phyloP scores from a whole-genome alignment of 2,113 vertebrate species.

The Myrmecobius fasciatus region DNA sequence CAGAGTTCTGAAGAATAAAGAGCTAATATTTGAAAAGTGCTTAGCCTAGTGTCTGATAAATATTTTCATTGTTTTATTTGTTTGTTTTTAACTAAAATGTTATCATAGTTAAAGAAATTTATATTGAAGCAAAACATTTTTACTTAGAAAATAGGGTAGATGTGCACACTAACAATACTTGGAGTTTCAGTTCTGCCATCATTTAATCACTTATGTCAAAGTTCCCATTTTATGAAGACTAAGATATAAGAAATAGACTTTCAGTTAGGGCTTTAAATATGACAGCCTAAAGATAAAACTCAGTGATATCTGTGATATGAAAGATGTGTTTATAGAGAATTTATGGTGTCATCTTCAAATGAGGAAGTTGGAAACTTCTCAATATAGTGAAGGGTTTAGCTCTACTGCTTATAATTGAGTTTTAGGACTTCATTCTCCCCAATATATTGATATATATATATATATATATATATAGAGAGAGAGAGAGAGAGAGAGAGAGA shows the following conservation, averaged over 20 bases:
- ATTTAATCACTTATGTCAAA: slow-evolving; percentile 31
- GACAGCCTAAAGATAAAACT: slow-evolving; percentile 67
- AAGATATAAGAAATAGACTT: slow-evolving; percentile 65
- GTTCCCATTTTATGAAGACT: slow-evolving; percentile 58
- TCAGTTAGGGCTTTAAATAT: slow-evolving; percentile 68
- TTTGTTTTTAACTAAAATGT: background rate
- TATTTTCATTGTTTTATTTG: background rate
- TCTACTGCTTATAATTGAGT: background rate
- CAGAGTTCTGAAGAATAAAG: background rate
- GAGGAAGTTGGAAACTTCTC: slow-evolving; percentile 11
- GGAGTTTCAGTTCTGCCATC: slow-evolving; percentile 54
- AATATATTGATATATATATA: background rate
- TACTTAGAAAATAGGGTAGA: slow-evolving; percentile 27
- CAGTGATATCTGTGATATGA: background rate
- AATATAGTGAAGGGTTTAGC: background rate
- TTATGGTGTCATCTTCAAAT: slow-evolving; percentile 34
- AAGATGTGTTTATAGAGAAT: slow-evolving; percentile 57
- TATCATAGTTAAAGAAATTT: background rate
- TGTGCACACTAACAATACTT: slow-evolving; percentile 46
- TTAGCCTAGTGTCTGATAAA: background rate
- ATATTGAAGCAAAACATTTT: slow-evolving; percentile 55
- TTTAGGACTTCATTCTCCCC: slow-evolving; percentile 31
- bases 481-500: too few relatives aligned
- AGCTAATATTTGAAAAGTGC: background rate
- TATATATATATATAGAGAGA: too few relatives aligned